Evolutionary conservation across 2,113 vertebrate genomes (phyloP).

Genomic region (Sialia sialis): DNA sequence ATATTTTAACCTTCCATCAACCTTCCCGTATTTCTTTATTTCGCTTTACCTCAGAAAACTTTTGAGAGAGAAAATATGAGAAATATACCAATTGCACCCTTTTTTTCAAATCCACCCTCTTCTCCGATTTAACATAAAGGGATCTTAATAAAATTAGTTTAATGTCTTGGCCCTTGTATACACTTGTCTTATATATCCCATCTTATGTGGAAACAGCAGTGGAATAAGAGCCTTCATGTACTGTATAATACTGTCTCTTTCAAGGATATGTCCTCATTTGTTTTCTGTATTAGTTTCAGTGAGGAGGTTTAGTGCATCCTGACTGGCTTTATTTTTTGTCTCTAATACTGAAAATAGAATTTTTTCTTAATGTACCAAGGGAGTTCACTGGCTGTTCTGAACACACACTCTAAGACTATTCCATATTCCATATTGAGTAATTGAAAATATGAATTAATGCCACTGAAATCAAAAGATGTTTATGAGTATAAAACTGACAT

Average conservation of each 20-base stretch:
- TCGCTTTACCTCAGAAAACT: not conserved
- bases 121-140: not conserved
- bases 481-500: not conserved
- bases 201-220: not conserved
- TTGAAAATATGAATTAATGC: slow-evolving; percentile 1
- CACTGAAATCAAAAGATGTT: slow-evolving; percentile 33
- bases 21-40: slow-evolving; percentile 29
- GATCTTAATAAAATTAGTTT: not conserved
- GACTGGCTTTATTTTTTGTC: not conserved
- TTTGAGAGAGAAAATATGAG: not conserved
- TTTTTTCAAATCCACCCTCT: not conserved
- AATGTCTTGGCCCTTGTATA: not conserved
- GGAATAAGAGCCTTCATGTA: not conserved
- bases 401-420: not conserved
- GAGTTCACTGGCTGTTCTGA: not conserved
- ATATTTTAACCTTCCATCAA: slow-evolving; percentile 60
- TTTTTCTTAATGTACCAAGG: not conserved
- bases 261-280: not conserved
- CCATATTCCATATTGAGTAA: not conserved
- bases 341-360: not conserved
- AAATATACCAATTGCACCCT: not conserved
- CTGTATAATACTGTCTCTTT: not conserved
- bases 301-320: not conserved
- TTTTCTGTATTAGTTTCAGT: not conserved
- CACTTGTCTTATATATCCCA: not conserved